Conservation (phyloP, 2,797 vertebrate genomes). For the Garrulus glandarius region DNA sequence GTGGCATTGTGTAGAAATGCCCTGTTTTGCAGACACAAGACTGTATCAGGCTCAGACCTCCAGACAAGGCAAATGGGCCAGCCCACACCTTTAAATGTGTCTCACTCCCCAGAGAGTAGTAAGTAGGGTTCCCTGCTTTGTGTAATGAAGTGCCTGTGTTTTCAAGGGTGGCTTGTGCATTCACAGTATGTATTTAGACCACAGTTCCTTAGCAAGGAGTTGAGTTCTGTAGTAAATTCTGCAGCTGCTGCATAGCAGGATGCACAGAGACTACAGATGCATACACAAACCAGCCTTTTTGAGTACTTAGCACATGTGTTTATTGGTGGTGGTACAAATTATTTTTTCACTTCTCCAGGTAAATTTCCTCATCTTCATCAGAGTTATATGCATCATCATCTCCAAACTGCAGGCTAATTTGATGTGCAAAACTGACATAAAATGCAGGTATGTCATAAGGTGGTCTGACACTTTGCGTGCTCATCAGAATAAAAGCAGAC, state of each 20-base stretch:
- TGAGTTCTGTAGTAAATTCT: background rate
- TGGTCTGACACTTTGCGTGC: background rate
- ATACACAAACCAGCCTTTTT: background rate
- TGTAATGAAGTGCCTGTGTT: background rate
- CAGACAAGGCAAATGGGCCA: background rate
- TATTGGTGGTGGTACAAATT: background rate
- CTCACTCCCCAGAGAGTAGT: background rate
- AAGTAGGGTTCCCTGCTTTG: background rate
- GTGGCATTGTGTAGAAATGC: background rate
- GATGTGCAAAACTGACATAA: conserved; percentile 97
- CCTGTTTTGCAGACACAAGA: background rate
- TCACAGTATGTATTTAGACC: background rate
- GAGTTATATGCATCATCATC: conserved; percentile 95
- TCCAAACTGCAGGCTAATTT: conserved; percentile 94
- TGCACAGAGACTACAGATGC: background rate
- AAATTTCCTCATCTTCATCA: conserved; percentile 96
- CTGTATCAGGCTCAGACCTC: background rate
- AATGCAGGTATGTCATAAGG: conserved; percentile 86
- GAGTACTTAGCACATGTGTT: background rate
- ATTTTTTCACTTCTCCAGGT: conserved; percentile 77
- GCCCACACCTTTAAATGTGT: background rate
- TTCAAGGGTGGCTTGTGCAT: background rate
- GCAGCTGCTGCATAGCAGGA: background rate
- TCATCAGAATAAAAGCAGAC: background rate
- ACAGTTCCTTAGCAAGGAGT: background rate